Conservation (phyloP, 2,113 vertebrate species). For the Mesembrinibis cayennensis region DNA sequence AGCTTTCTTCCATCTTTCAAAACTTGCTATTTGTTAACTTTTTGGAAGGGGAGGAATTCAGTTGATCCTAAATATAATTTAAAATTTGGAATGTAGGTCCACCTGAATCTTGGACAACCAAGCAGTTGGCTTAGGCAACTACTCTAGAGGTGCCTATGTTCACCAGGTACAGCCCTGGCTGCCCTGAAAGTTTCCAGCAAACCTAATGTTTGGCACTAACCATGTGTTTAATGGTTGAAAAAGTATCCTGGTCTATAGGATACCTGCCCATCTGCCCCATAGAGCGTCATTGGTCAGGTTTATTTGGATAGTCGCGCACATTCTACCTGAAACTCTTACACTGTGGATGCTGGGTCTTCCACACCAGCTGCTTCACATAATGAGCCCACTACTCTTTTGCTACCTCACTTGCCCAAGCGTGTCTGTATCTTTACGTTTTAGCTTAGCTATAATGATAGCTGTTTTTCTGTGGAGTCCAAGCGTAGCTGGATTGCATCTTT, state of each 20-base stretch:
- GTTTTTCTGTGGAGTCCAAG: background rate
- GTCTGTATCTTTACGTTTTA: background rate
- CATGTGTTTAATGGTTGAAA: background rate
- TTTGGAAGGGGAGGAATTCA: background rate
- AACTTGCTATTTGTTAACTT: background rate
- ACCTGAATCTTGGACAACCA: background rate
- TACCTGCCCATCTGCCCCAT: fast-evolving
- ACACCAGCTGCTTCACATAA: background rate
- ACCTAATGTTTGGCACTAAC: background rate
- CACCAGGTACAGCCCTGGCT: background rate
- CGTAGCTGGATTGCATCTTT: background rate
- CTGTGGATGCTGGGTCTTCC: background rate
- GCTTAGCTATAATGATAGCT: background rate
- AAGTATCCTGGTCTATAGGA: background rate
- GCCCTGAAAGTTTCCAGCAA: background rate
- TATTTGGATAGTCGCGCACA: background rate
- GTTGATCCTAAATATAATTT: background rate
- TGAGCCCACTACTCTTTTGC: background rate
- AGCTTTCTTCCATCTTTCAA: background rate
- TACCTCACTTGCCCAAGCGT: background rate
- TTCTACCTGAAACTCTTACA: background rate
- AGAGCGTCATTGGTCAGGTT: background rate
- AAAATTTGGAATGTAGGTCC: background rate
- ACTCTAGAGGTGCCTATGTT: background rate
- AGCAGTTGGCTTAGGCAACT: background rate